Base-by-base conservation (phyloP, 2,797 vertebrate genomes). In the Micropoecilia bifurca region DNA sequence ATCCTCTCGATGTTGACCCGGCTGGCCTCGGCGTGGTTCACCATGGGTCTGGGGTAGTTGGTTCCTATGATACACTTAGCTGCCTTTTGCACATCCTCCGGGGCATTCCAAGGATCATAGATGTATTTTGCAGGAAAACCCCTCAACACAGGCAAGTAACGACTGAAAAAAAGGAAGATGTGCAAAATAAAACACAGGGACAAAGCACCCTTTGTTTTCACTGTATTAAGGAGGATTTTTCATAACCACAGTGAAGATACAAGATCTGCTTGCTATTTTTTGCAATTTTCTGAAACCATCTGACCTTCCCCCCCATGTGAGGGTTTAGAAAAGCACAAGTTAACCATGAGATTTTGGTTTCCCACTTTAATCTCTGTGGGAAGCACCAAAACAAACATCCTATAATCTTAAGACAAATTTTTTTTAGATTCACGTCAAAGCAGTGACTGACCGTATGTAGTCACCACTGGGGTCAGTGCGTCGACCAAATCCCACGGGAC, bases 71-170 rank as follows among this genome's bases (percentile, higher is more conserved):
- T 90, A 77, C 98, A 99, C 86, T 98, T 99, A 79, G 97, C 97
- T 55, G 95, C 94, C 88, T 97, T 99, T 88, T 99, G 98, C 78
- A 98, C 92, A n/a, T 95, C 96, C 79, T 98, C 97, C 13, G 98
- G 97, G 47, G 98, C 97, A 77, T 98, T 99, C 97, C 98, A 99
- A 55, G 98, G 98, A 91, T 99, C 97, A 73, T 98, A 98, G 87
- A 99, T 99, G 78, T 98, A 98, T 93, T 97, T 99, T 87, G 97
- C 97, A 86, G 97, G 97, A 88, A 98, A 98, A 66, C 96, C 97
- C 91, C 95, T 96, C 77, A 99, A 92, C 69, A 98, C 90, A 46
- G 98, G 98, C 91, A 99, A 94, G 89, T 98, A 99, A 0, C 96
- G 97, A 83, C 98, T 99, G 84, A 0, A n/a, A 68, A 20, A 45